phyloP scores from a whole-genome alignment of 2,797 vertebrate species.

The Sylvia borin region DNA sequence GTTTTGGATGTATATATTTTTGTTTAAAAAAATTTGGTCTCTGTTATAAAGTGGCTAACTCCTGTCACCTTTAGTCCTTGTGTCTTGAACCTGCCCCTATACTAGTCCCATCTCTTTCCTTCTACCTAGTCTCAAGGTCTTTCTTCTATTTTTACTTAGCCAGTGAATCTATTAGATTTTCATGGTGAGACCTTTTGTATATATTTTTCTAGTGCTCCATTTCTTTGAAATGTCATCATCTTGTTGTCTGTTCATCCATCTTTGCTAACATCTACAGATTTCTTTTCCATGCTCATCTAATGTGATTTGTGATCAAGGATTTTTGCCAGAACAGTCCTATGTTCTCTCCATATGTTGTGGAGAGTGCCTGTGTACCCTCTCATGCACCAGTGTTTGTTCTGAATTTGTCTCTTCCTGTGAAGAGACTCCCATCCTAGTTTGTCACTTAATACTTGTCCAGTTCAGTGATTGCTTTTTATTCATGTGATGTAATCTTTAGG shows the following conservation, averaged over 20 bases:
- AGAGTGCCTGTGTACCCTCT: neutral
- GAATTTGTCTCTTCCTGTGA: neutral
- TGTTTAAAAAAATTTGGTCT: neutral
- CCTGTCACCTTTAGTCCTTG: neutral
- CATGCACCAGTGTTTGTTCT: neutral
- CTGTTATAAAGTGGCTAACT: neutral
- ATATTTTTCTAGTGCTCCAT: neutral
- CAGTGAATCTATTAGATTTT: neutral
- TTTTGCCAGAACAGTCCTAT: neutral
- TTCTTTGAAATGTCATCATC: neutral
- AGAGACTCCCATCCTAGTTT: neutral
- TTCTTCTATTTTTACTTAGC: neutral
- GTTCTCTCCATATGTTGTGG: neutral
- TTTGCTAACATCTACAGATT: neutral
- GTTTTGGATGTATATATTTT: neutral
- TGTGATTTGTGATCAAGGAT: neutral
- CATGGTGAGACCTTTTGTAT: neutral
- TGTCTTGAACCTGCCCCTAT: neutral
- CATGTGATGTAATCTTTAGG: fast-evolving
- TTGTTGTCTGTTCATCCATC: neutral
- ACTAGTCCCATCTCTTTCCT: neutral
- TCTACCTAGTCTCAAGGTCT: neutral
- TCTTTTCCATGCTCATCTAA: neutral
- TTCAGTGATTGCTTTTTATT: neutral
- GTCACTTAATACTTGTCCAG: neutral